Conservation (phyloP, 2,888 invertebrate species). For the Pteria penguin region DNA sequence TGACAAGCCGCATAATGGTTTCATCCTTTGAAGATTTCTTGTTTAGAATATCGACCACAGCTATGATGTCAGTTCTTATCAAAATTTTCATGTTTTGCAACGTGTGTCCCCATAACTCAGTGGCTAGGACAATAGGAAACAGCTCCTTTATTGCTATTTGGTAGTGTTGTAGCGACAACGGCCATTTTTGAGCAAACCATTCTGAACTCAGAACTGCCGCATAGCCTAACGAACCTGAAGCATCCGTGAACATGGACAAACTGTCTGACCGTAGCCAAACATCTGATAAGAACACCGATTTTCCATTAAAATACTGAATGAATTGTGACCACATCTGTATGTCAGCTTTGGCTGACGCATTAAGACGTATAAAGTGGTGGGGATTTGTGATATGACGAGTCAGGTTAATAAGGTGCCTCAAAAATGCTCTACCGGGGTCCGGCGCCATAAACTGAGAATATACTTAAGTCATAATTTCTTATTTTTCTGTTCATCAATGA, state of each 20-base stretch:
- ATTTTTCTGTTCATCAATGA: no score
- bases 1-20: slow-evolving; percentile 31
- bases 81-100: slow-evolving; percentile 37
- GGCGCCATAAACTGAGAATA: no score
- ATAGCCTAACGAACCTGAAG: slow-evolving; percentile 25
- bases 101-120: slow-evolving; percentile 36
- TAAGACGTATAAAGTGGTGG: slow-evolving; percentile 15
- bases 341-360: slow-evolving; percentile 29
- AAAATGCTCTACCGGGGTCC: slow-evolving; percentile 28
- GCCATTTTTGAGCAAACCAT: slow-evolving; percentile 33
- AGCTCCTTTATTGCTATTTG: slow-evolving; percentile 21
- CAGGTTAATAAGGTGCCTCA: slow-evolving; percentile 33
- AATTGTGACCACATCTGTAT: slow-evolving; percentile 33
- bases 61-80: slow-evolving; percentile 31
- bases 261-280: slow-evolving; percentile 21
- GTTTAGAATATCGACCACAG: slow-evolving; percentile 30
- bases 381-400: slow-evolving; percentile 15
- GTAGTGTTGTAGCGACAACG: not conserved
- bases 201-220: slow-evolving; percentile 25
- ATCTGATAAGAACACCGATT: slow-evolving; percentile 41
- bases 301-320: slow-evolving; percentile 40
- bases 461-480: no score
- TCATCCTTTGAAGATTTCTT: slow-evolving; percentile 24
- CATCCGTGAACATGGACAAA: slow-evolving; percentile 26
- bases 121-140: slow-evolving; percentile 33